These are phyloP conservation scores for Brachylomia viminalis DNA, from an alignment of 2,888 invertebrate species.

Conservation along the genomic window DNA sequence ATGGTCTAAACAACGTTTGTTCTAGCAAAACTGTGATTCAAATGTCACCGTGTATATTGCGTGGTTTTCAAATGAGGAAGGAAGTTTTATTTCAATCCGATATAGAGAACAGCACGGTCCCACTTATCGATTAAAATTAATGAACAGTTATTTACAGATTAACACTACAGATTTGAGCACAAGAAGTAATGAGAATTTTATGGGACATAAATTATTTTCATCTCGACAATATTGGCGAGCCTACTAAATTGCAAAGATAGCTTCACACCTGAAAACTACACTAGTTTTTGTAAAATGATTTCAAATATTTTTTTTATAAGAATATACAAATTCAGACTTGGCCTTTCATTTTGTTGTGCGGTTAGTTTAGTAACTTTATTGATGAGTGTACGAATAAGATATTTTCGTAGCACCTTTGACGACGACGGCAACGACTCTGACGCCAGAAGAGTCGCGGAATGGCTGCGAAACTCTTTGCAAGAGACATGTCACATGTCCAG, in stretches of 20 bases:
- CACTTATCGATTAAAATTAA: neutral
- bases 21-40: no score
- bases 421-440: neutral
- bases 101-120: neutral
- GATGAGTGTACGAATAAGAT: neutral
- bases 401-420: neutral
- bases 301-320: neutral
- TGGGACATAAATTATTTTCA: conserved; percentile 2
- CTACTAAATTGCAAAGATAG: neutral
- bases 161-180: conserved; percentile 16
- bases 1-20: no score
- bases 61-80: neutral
- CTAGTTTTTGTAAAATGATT: conserved; percentile 8
- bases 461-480: neutral
- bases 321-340: neutral
- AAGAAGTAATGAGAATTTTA: conserved; percentile 11
- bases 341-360: neutral
- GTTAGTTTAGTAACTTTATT: conserved; percentile 9
- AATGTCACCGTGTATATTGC: no score
- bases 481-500: conserved; percentile 30
- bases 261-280: neutral
- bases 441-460: neutral
- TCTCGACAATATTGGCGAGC: neutral
- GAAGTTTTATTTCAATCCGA: neutral
- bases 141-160: neutral